Evolutionary conservation across 2,888 invertebrate genomes (phyloP), one percentile per base, ranked within the genome.

Genomic region (Pyrgus malvae): DNA sequence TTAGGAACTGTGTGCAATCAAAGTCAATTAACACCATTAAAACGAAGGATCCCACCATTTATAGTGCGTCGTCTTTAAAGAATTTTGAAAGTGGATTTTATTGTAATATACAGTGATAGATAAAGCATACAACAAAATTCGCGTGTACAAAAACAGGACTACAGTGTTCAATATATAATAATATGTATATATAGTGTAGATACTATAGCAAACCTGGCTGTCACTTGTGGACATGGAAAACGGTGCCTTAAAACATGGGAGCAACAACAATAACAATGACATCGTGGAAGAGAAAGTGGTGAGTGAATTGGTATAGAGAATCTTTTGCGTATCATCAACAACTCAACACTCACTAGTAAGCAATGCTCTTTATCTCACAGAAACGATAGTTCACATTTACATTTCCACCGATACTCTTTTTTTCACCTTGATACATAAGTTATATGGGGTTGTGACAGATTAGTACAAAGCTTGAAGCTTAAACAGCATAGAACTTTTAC

Each of bases 201-300:
- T 67, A 72, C 67, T 69, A 76, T 67, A 68, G 57, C 56, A 58
- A 67, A 74, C 79, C 81, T 83, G 79, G 80, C 85, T 68, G 78
- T 81, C 78, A 79, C 73, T 83, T 76, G 82, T 80, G 87, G 89
- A 83, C 86, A 91, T 91, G 91, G 91, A 91, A 89, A 91, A 89
- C 89, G 88, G 91, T 90, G 90, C 91, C 90, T 90, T 91, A 87
- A 90, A 90, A 81, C 88, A 90, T 89, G 91, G 91, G 88, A 91
- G 90, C 90, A 91, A 91, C 76, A 90, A 90, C 80, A 89, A 90
- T 81, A 90, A 88, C 76, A 90, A 88, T 74, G 91, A 89, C 61
- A 80, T 85, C 68, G 68, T 84, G 63, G 90, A 90, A 64, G 91
- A 90, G 63, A 90, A 91, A 73, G 86, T 90, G 87, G 90, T 90